A percentile compares a stretch with the other conserved stretches of the same genome.
These are phyloP conservation scores for Ichneumoninae sp. DNA, from an alignment of 2,888 invertebrate species.

Conservation along the genomic window DNA sequence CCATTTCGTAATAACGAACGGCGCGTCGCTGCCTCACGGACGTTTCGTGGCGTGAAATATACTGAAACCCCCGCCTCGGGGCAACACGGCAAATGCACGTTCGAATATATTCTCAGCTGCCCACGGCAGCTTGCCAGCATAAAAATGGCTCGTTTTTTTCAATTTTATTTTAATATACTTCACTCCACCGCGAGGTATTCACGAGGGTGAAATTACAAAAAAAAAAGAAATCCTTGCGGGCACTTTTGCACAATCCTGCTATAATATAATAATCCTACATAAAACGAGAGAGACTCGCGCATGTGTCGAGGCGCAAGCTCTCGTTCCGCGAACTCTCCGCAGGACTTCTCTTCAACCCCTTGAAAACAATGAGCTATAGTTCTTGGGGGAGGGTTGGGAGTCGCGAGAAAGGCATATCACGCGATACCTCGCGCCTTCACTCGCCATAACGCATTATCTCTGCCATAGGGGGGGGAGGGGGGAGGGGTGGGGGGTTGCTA, in stretches of 20 bases:
- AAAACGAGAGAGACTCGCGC: slow-evolving; percentile 24
- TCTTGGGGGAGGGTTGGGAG: slow-evolving; percentile 46
- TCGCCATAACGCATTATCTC: slow-evolving; percentile 25
- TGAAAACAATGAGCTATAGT: slow-evolving; percentile 11
- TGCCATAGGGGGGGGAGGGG: neutral
- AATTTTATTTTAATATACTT: slow-evolving; percentile 35
- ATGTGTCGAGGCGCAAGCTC: neutral
- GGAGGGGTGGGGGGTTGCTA: neutral
- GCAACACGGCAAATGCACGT: slow-evolving; percentile 35
- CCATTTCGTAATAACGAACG: slow-evolving; percentile 74
- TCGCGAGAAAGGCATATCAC: slow-evolving; percentile 48
- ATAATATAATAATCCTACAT: neutral
- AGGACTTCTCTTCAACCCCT: neutral
- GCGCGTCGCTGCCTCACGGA: slow-evolving; percentile 56
- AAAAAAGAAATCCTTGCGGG: slow-evolving; percentile 25
- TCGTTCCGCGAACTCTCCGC: neutral
- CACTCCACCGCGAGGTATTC: slow-evolving; percentile 5
- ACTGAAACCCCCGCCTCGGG: slow-evolving; percentile 27
- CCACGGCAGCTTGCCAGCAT: slow-evolving; percentile 32
- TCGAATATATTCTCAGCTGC: slow-evolving; percentile 39
- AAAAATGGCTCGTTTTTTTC: slow-evolving; percentile 43
- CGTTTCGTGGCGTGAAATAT: slow-evolving; percentile 63
- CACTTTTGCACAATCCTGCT: slow-evolving; percentile 21
- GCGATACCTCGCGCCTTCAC: slow-evolving; percentile 54
- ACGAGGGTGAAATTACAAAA: slow-evolving; percentile 24